Base-by-base conservation (phyloP, 1,140 invertebrate species). In the Aphelenchoides fujianensis region DNA sequence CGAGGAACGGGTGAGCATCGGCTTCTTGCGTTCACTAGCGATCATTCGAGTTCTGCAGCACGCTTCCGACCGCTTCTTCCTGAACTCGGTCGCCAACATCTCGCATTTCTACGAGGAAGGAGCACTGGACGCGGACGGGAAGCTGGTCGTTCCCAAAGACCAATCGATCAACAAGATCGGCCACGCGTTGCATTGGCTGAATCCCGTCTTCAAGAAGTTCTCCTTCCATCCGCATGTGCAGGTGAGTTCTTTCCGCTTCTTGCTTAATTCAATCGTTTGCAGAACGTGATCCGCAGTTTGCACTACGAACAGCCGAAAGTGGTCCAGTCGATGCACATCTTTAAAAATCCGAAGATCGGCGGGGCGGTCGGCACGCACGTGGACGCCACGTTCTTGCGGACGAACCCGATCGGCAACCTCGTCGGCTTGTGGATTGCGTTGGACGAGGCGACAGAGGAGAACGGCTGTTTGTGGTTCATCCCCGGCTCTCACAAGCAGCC, bases 241-340 rank as follows among this genome's bases (percentile, higher is more conserved):
- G 84, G 89, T 91, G 74, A 63, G n/a, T n/a, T n/a, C 62, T 64
- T 30, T 35, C 84, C 16, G 74, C 77, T 7, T 78, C 77, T 74
- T 2, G n/a, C n/a, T n/a, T n/a, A n/a, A n/a, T n/a, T n/a, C n/a
- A n/a, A n/a, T 55, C 48, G 9, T 78, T 55, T 19, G n/a, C n/a
- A 82, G 75, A 69, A 76, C 5, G 85, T 90, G 0, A 90, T 91
- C 68, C 87, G 88, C 71, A 88, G 90, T 70, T 82, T 97, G 1
- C 89, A 89, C 16, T 89, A 92, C 37, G 85, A 88, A 68, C 89
- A 92, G 48, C 95, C 95, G 0, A 90, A 90, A 0, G 88, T 98
- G 0, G 90, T 90, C 34, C 95, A 98, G 82, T 95, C 93, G 85
- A 98, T 98, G 95, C 94, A 94, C 80, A 97, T 98, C 73, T 68